Conservation (phyloP, 1,140 invertebrate genomes). For the Cylas formicarius region DNA sequence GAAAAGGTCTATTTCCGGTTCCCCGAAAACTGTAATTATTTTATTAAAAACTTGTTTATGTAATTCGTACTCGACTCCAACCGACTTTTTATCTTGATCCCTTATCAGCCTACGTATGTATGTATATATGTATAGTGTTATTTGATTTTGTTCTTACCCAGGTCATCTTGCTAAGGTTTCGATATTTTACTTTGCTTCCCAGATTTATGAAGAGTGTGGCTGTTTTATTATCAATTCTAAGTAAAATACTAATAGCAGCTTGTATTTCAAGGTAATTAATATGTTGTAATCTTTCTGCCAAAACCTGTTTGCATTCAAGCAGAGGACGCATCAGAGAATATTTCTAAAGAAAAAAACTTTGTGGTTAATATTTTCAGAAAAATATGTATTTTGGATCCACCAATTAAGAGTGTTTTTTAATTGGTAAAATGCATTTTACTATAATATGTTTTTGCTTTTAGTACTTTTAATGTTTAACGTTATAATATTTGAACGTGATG, state of each 20-base stretch:
- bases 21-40: too few relatives aligned
- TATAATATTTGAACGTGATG: too few relatives aligned
- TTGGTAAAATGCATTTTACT: too few relatives aligned
- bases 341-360: conserved; percentile 10
- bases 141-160: conserved; percentile 22
- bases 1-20: conserved; percentile 12
- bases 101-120: conserved; percentile 9
- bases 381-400: too few relatives aligned
- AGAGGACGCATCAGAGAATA: conserved; percentile 12
- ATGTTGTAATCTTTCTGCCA: conserved; percentile 10
- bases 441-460: too few relatives aligned
- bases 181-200: conserved; percentile 23
- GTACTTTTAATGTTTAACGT: too few relatives aligned
- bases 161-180: conserved; percentile 21
- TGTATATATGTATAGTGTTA: conserved; percentile 26
- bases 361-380: conserved; percentile 6
- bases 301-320: conserved; percentile 6
- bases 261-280: conserved; percentile 15
- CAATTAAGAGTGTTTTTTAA: too few relatives aligned
- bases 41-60: conserved; percentile 4
- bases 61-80: too few relatives aligned
- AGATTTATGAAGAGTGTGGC: too few relatives aligned
- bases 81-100: conserved; percentile 7
- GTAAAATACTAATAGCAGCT: too few relatives aligned
- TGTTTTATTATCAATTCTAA: too few relatives aligned